These are phyloP conservation scores for Drosophila bocqueti DNA, from an alignment of 1,140 invertebrate species.

Conservation along the genomic window DNA sequence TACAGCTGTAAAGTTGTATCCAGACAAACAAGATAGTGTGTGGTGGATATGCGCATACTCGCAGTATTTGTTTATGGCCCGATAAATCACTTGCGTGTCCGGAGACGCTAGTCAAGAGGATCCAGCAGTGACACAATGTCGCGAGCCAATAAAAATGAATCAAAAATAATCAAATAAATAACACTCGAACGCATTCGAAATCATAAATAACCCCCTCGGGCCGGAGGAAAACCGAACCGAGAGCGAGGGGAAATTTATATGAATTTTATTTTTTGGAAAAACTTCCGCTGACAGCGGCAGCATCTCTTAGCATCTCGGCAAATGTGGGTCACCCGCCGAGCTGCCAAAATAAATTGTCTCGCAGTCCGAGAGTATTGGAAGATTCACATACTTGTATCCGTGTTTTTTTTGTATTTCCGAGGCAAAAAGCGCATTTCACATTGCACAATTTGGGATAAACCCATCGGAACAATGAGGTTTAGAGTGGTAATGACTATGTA, in stretches of 20 bases:
- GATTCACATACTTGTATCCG: slow-evolving; percentile 18
- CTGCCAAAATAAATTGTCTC: slow-evolving; percentile 80
- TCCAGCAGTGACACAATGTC: slow-evolving; percentile 78
- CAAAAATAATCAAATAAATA: slow-evolving; percentile 83
- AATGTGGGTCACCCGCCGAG: slow-evolving; percentile 38
- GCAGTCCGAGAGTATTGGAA: slow-evolving; percentile 24
- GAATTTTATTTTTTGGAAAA: slow-evolving; percentile 66
- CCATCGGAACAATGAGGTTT: slow-evolving; percentile 48
- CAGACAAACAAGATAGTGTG: slow-evolving; percentile 63
- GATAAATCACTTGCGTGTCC: slow-evolving; percentile 63
- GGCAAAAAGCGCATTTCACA: slow-evolving; percentile 41
- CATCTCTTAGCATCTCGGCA: slow-evolving; percentile 24
- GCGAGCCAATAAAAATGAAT: slow-evolving; percentile 79
- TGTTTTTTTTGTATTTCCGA: slow-evolving; percentile 11
- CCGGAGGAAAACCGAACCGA: slow-evolving; percentile 2
- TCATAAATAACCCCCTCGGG: slow-evolving; percentile 57
- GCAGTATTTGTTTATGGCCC: slow-evolving; percentile 51
- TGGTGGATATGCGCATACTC: slow-evolving; percentile 3
- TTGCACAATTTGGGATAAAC: slow-evolving; percentile 70
- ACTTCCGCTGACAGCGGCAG: slow-evolving; percentile 63
- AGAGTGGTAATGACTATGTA: slow-evolving; percentile 41
- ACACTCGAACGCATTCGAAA: slow-evolving; percentile 51
- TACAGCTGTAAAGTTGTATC: slow-evolving; percentile 42
- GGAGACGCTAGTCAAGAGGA: slow-evolving; percentile 59
- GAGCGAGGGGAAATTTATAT: slow-evolving; percentile 42